phyloP scores from a whole-genome alignment of 2,888 invertebrate species.

The Molanna angustata region DNA sequence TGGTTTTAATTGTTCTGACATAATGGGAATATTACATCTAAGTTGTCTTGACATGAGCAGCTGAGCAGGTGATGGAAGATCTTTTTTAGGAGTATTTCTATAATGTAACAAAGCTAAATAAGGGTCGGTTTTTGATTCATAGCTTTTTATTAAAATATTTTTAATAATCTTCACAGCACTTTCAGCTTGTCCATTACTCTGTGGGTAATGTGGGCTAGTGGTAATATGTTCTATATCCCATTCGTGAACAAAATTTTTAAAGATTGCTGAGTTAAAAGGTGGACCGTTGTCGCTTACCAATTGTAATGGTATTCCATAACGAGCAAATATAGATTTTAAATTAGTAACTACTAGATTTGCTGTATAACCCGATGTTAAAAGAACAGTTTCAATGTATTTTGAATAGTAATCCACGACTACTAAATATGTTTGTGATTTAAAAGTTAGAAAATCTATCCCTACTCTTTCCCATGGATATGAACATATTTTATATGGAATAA shows the following conservation, averaged over 20 bases:
- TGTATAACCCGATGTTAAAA: neutral
- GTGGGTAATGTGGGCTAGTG: slow-evolving; percentile 19
- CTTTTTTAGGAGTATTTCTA: slow-evolving; percentile 12
- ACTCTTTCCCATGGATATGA: slow-evolving; percentile 32
- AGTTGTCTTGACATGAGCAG: slow-evolving; percentile 7
- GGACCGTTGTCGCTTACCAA: neutral
- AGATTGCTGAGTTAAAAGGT: neutral
- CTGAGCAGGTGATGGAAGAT: slow-evolving; percentile 11
- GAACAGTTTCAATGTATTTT: neutral
- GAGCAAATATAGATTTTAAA: neutral
- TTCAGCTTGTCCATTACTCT: slow-evolving; percentile 27
- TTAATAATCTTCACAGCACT: slow-evolving; percentile 33
- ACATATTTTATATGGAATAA: slow-evolving; percentile 29
- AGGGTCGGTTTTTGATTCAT: slow-evolving; percentile 18
- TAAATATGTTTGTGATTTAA: slow-evolving; percentile 15
- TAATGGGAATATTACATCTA: neutral
- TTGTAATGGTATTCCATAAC: neutral
- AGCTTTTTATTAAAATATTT: slow-evolving; percentile 17
- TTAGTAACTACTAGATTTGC: neutral
- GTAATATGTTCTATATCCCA: neutral
- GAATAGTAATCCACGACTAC: slow-evolving; percentile 3
- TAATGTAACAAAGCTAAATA: slow-evolving; percentile 11
- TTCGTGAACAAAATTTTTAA: neutral
- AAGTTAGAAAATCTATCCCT: slow-evolving; percentile 32
- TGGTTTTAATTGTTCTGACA: neutral